These are phyloP conservation scores for Ptycholaimellus sp. DNA, from an alignment of 2,888 invertebrate species.

Conservation along the genomic window DNA sequence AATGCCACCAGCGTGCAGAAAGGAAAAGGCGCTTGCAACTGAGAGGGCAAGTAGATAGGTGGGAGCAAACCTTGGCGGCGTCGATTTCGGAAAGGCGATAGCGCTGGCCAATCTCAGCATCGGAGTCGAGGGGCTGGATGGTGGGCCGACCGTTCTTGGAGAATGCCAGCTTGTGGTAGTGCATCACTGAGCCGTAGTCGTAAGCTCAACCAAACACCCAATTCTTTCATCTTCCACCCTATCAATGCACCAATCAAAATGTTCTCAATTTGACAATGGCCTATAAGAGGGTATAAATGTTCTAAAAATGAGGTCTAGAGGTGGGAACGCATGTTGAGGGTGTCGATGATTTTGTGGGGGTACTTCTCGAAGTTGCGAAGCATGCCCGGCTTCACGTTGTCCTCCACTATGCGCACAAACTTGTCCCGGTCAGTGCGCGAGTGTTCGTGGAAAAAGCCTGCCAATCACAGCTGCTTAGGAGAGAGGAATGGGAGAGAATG, in stretches of 20 bases:
- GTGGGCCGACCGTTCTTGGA: slow-evolving; percentile 32
- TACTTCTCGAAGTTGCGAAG: slow-evolving; percentile 33
- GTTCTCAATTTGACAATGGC: too few relatives aligned
- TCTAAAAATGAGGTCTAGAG: too few relatives aligned
- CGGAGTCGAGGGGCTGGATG: slow-evolving; percentile 28
- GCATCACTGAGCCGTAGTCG: slow-evolving; percentile 54
- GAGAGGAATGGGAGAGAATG: too few relatives aligned
- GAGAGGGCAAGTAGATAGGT: too few relatives aligned
- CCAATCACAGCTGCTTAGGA: too few relatives aligned
- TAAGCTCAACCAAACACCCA: too few relatives aligned
- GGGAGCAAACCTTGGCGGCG: slow-evolving; percentile 18
- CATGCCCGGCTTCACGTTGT: slow-evolving; percentile 39
- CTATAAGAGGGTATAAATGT: too few relatives aligned
- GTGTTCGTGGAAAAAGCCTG: slow-evolving; percentile 63
- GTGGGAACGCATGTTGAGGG: slow-evolving; percentile 37
- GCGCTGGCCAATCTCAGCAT: slow-evolving; percentile 37
- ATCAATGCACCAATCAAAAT: too few relatives aligned
- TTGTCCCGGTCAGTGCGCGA: slow-evolving; percentile 51
- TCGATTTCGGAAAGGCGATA: slow-evolving; percentile 18
- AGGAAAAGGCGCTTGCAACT: too few relatives aligned
- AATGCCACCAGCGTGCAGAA: too few relatives aligned
- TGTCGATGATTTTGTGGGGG: slow-evolving; percentile 26
- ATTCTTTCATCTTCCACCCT: too few relatives aligned
- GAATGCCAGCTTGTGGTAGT: slow-evolving; percentile 39
- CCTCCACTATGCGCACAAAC: slow-evolving; percentile 46